phyloP scores from a whole-genome alignment of 2,888 invertebrate species.

The Drosophila putrida region DNA sequence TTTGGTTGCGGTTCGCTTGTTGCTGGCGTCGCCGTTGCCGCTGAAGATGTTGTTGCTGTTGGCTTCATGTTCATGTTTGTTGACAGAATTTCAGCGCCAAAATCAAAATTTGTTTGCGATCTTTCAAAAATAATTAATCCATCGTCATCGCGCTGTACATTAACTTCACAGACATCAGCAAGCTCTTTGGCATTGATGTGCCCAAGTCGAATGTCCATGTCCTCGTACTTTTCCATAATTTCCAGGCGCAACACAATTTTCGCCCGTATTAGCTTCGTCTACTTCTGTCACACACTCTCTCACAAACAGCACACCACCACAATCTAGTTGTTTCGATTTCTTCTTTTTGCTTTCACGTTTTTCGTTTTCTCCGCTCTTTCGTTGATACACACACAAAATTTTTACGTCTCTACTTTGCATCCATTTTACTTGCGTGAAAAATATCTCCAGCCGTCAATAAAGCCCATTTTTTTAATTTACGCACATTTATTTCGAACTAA shows the following conservation, averaged over 20 bases:
- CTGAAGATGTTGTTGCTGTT: conserved; percentile 33
- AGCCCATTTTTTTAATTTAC: conserved; percentile 41
- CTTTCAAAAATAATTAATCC: conserved; percentile 43
- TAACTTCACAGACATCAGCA: conserved; percentile 54
- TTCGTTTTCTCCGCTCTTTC: conserved; percentile 77
- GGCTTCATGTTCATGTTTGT: conserved; percentile 61
- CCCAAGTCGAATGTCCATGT: conserved; percentile 67
- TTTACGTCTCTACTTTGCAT: conserved; percentile 73
- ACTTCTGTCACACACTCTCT: conserved; percentile 48
- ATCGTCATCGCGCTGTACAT: conserved; percentile 32
- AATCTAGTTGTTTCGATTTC: conserved; percentile 46
- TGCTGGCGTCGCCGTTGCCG: conserved; percentile 43
- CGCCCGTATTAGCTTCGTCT: conserved; percentile 48
- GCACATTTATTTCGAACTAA: conserved; percentile 30
- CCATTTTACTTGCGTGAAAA: conserved; percentile 69
- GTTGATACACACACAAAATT: conserved; percentile 84
- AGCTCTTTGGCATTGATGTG: conserved; percentile 69
- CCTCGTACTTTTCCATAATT: conserved; percentile 82
- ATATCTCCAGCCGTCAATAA: conserved; percentile 44
- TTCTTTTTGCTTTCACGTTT: conserved; percentile 69
- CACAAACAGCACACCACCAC: conserved; percentile 37
- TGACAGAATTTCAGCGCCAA: conserved; percentile 83
- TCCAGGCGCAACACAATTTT: conserved; percentile 60
- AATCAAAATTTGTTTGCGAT: conserved; percentile 67
- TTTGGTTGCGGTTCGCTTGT: conserved; percentile 70